These are phyloP conservation scores for Eupithecia inturbata DNA, from an alignment of 2,888 invertebrate species.

Conservation along the genomic window DNA sequence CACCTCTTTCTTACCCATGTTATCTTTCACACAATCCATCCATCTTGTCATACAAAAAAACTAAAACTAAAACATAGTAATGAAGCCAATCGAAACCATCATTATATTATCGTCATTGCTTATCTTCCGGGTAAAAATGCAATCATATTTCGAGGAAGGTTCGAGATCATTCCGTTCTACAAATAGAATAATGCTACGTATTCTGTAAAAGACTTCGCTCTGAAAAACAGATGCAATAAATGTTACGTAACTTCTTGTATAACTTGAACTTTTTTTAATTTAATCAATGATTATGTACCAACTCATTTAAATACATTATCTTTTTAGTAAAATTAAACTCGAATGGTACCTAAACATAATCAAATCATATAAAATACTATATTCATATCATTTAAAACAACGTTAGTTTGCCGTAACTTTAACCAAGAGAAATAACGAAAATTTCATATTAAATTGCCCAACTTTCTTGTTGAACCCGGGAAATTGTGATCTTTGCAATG, in stretches of 20 bases:
- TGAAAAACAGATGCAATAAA: neutral
- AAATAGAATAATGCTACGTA: conserved; percentile 27
- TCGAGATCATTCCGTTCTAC: conserved; percentile 24
- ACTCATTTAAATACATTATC: neutral
- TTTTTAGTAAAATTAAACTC: neutral
- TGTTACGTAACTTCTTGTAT: neutral
- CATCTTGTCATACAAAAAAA: neutral
- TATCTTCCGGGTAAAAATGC: conserved; percentile 19
- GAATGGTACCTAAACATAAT: neutral
- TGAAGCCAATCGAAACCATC: neutral
- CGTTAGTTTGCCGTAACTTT: conserved; percentile 13
- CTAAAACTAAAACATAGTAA: neutral
- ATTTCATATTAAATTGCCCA: conserved; percentile 48
- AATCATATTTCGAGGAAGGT: conserved; percentile 26
- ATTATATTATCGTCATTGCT: no score
- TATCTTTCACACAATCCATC: neutral
- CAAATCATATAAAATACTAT: neutral
- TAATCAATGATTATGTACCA: neutral
- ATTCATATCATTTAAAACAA: conserved; percentile 4
- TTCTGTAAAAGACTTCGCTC: conserved; percentile 21
- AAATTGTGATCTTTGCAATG: conserved; percentile 80
- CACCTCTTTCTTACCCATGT: neutral
- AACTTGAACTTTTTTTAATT: neutral
- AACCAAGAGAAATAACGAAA: conserved; percentile 36
- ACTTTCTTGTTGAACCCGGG: conserved; percentile 59